Percentiles rank a stretch among this genome's conserved stretches.
phyloP scores from a whole-genome alignment of 2,888 invertebrate genomes.

The Chaetogeoica ovagalla region DNA sequence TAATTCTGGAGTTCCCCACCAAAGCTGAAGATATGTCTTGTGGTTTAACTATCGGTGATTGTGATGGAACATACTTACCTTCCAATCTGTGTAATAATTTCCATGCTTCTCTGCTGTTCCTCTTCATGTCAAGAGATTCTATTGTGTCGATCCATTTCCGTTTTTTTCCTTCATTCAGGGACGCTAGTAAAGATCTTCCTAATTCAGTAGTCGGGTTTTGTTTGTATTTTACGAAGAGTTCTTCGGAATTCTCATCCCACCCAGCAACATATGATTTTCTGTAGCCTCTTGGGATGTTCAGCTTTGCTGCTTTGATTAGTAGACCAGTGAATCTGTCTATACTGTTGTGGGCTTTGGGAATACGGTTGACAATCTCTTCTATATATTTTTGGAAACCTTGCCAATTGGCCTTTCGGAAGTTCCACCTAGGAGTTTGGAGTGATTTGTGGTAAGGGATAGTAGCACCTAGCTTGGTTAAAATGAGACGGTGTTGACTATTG shows the following conservation, averaged over 20 bases:
- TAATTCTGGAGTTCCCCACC: neutral
- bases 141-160: neutral
- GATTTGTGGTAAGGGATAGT: too few relatives aligned
- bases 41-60: neutral
- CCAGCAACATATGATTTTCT: neutral
- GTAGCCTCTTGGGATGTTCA: neutral
- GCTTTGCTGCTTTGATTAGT: conserved; percentile 5
- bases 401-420: too few relatives aligned
- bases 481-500: too few relatives aligned
- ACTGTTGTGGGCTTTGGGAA: too few relatives aligned
- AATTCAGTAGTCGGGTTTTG: neutral
- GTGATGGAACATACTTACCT: neutral
- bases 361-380: too few relatives aligned
- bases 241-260: neutral
- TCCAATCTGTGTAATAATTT: neutral
- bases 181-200: too few relatives aligned
- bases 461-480: too few relatives aligned
- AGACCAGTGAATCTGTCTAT: neutral
- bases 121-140: neutral
- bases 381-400: too few relatives aligned
- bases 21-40: neutral
- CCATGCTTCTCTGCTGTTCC: neutral
- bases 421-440: too few relatives aligned
- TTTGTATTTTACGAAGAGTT: neutral
- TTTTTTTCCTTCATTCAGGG: neutral